Evolutionary conservation across 2,113 vertebrate species (phyloP).

Genomic region (Neopipo cinnamomea): DNA sequence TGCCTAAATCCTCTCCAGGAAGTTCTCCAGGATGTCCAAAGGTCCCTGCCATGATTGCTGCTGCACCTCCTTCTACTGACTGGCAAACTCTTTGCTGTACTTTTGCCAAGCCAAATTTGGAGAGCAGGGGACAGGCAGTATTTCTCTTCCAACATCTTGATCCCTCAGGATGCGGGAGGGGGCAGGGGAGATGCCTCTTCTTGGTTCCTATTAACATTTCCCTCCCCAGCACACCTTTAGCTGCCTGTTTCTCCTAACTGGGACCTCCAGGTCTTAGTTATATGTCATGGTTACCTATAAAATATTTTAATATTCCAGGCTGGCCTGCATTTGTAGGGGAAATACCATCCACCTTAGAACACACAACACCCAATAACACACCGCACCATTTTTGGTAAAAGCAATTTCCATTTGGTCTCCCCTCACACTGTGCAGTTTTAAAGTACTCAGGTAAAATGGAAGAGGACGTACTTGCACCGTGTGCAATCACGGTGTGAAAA

Average conservation of each 20-base stretch:
- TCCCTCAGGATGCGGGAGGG: background rate
- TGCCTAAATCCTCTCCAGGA: background rate
- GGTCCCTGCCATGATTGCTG: background rate
- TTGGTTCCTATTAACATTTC: background rate
- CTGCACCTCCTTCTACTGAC: background rate
- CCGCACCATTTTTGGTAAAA: background rate
- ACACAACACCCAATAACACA: background rate
- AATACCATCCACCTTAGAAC: background rate
- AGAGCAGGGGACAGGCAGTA: background rate
- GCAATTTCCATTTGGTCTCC: background rate
- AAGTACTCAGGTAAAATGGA: background rate
- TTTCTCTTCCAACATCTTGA: background rate
- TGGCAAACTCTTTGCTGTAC: background rate
- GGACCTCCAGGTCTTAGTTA: background rate
- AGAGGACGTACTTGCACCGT: background rate
- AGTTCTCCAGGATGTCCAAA: background rate
- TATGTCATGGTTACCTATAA: background rate
- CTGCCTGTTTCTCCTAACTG: background rate
- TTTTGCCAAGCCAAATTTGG: background rate
- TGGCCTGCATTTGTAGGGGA: background rate
- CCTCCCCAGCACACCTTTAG: background rate
- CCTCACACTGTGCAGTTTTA: background rate
- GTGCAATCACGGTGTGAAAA: background rate
- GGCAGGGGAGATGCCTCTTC: background rate
- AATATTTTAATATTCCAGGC: background rate